Conservation (phyloP, 2,797 vertebrate species). For the Novumbra hubbsi region DNA sequence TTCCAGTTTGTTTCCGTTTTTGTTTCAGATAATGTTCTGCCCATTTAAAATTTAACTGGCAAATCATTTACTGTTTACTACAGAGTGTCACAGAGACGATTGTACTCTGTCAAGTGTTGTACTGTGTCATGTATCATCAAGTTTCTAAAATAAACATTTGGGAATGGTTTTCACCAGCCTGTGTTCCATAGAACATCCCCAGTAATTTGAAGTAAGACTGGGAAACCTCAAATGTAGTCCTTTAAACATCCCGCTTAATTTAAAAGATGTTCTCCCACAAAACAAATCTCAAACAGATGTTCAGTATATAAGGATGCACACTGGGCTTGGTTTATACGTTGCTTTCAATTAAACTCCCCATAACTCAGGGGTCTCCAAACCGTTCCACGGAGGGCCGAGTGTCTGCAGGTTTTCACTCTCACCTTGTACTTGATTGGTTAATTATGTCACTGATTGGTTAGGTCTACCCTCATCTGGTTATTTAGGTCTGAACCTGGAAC, state of each 20-base stretch:
- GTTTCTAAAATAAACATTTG: slow-evolving; percentile 5
- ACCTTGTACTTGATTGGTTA: too few relatives aligned
- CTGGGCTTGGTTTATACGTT: neutral
- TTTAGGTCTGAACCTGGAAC: too few relatives aligned
- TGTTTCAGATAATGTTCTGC: too few relatives aligned
- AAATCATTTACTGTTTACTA: too few relatives aligned
- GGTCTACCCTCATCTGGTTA: too few relatives aligned
- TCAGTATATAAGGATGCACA: neutral
- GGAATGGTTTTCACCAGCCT: slow-evolving; percentile 2
- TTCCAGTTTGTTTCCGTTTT: too few relatives aligned
- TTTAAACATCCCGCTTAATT: slow-evolving; percentile 24
- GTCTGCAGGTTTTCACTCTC: too few relatives aligned
- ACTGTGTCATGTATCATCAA: slow-evolving; percentile 11
- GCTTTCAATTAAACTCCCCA: neutral
- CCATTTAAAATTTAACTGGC: too few relatives aligned
- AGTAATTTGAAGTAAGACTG: neutral
- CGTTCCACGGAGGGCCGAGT: too few relatives aligned
- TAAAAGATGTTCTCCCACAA: slow-evolving; percentile 6
- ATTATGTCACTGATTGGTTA: too few relatives aligned
- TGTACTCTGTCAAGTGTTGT: too few relatives aligned
- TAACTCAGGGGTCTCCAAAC: too few relatives aligned
- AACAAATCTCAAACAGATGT: slow-evolving; percentile 2
- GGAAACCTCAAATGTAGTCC: slow-evolving; percentile 13
- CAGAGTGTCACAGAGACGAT: slow-evolving; percentile 2
- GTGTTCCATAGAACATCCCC: neutral